Percentiles rank a stretch among this genome's conserved stretches.
Evolutionary conservation across 2,888 invertebrate genomes (phyloP).

Genomic region (Plemyria rubiginata): DNA sequence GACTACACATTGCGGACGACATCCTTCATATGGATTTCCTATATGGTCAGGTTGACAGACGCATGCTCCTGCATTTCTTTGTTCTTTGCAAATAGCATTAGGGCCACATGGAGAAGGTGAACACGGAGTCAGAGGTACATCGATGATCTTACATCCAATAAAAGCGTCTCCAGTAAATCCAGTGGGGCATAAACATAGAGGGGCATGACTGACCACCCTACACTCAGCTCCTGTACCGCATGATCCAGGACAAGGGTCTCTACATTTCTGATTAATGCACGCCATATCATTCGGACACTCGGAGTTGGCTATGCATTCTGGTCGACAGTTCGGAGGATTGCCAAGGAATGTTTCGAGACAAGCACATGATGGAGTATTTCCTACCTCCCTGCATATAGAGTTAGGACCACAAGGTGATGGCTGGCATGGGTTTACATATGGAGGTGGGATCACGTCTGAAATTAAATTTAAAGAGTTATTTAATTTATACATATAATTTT

Average conservation of each 20-base stretch:
- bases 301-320: constrained; percentile 90
- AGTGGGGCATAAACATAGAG: constrained; percentile 89
- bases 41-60: constrained; percentile 88
- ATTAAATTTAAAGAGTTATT: constrained; percentile 28
- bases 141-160: constrained; percentile 77
- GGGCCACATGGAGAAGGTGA: constrained; percentile 89
- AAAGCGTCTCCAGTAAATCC: constrained; percentile 88
- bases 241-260: constrained; percentile 89
- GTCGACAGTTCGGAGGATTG: constrained; percentile 89
- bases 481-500: background rate
- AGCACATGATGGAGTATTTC: constrained; percentile 88
- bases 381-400: constrained; percentile 85
- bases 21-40: constrained; percentile 92
- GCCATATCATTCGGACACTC: constrained; percentile 89
- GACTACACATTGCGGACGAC: constrained; percentile 90
- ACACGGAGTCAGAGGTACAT: constrained; percentile 85
- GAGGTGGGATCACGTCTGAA: constrained; percentile 62
- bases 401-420: constrained; percentile 92
- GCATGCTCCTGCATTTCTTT: constrained; percentile 88
- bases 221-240: constrained; percentile 90
- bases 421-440: constrained; percentile 85
- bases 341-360: constrained; percentile 89
- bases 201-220: constrained; percentile 89
- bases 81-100: constrained; percentile 89
- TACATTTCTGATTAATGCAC: constrained; percentile 90